phyloP scores from a whole-genome alignment of 2,888 invertebrate species.

The Morpho deidamia region DNA sequence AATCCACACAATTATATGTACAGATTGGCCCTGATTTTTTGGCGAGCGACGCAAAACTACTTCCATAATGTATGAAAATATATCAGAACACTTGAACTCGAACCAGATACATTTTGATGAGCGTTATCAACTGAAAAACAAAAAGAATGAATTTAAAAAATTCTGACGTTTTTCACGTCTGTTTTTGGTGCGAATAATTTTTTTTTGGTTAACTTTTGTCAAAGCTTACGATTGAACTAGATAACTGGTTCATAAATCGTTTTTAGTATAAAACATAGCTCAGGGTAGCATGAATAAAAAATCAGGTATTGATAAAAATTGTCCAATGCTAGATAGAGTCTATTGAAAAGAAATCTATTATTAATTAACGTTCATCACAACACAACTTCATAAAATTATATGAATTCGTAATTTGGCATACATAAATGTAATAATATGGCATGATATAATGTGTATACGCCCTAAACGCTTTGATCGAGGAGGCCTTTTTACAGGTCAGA shows the following conservation, averaged over 20 bases:
- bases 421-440: too few species aligned
- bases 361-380: too few species aligned
- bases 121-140: conserved; percentile 24
- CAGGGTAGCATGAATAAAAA: too few species aligned
- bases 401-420: too few species aligned
- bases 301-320: too few species aligned
- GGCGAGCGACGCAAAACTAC: conserved; percentile 25
- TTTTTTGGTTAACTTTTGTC: background rate
- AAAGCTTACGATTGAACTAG: conserved; percentile 10
- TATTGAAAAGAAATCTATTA: too few species aligned
- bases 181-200: background rate
- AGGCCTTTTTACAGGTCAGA: too few species aligned
- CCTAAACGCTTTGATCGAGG: too few species aligned
- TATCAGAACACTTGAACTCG: conserved; percentile 49
- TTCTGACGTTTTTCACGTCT: background rate
- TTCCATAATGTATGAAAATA: conserved; percentile 43
- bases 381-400: too few species aligned
- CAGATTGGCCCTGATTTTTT: conserved; percentile 41
- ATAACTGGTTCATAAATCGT: conserved; percentile 1
- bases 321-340: too few species aligned
- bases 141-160: conserved; percentile 17
- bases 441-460: too few species aligned
- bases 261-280: conserved; percentile 1
- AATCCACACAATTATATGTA: conserved; percentile 18
- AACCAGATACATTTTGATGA: conserved; percentile 59